Percentiles rank a stretch among this genome's conserved stretches.
These are phyloP conservation scores for Plestiodon gilberti DNA, from an alignment of 2,113 vertebrate species.

Conservation along the genomic window DNA sequence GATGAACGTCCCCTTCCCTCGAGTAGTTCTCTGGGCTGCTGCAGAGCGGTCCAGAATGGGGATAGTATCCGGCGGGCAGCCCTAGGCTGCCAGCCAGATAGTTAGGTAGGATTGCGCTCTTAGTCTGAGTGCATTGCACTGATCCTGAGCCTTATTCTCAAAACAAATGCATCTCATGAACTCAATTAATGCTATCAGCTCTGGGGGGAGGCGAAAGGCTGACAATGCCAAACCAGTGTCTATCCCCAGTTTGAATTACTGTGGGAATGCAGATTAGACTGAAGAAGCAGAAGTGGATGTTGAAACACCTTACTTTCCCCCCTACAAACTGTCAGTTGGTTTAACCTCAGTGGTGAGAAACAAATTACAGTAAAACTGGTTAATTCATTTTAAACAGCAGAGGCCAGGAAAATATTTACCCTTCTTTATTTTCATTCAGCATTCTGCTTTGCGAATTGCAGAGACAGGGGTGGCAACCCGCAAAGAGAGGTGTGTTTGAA, in stretches of 20 bases:
- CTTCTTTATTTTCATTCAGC: not conserved
- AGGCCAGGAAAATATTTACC: slow-evolving; percentile 25
- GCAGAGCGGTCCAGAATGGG: no score
- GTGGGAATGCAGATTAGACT: not conserved
- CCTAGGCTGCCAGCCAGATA: no score
- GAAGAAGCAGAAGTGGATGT: fast-evolving
- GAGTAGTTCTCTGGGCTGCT: no score
- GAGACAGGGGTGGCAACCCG: not conserved
- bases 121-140: not conserved
- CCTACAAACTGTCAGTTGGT: not conserved
- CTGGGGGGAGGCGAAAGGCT: not conserved
- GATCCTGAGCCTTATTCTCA: not conserved
- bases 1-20: no score
- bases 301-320: not conserved
- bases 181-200: not conserved
- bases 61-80: no score
- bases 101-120: no score
- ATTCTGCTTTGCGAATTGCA: not conserved
- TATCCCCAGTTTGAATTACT: not conserved
- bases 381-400: slow-evolving; percentile 11
- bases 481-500: not conserved
- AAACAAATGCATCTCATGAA: not conserved
- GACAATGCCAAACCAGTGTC: not conserved
- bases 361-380: slow-evolving; percentile 29
- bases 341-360: slow-evolving; percentile 23